Base-by-base conservation (phyloP, 2,888 invertebrate genomes). In the Drosophila mayaguana region DNA sequence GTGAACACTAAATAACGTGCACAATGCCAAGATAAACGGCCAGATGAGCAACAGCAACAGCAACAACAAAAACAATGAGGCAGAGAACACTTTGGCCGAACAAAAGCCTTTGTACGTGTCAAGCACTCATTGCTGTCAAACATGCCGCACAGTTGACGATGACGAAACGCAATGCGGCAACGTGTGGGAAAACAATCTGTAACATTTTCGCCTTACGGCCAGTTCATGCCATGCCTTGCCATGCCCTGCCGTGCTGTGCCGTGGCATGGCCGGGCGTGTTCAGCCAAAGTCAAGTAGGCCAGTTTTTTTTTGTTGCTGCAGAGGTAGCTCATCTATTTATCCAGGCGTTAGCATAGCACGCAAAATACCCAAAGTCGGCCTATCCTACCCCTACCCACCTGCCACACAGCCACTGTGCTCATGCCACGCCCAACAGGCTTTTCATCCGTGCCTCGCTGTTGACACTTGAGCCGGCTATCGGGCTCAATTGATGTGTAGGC, bases 121-220 rank as follows among this genome's bases (percentile, higher is more conserved):
- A 88, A 85, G 85, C 83, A 81, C 85, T 88, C 84, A 85, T 88
- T 85, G 88, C 84, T 83, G 84, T 83, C 84, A 88, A 88, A 85
- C 84, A 88, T 77, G 85, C 76, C 77, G 79, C 83, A 78, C 73
- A 72, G 74, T 84, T 83, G 87, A 84, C 76, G 83, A 78, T 87
- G 83, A 87, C 80, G 84, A 83, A 86, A 85, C 79, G 77, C 74
- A 75, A 55, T 57, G 70, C 65, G 65, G 79, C 70, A 69, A 74
- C 83, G 85, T 88, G 85, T 85, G 84, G 83, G 84, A 85, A 85
- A 83, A 80, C 83, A 83, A 85, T 83, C 76, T 85, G 85, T 76
- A 85, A 61, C 88, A 87, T 67, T 82, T 85, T 81, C 72, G 70
- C 50, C 73, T 84, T 81, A 77, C 81, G 80, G 80, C 75, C 63